Base-by-base conservation (phyloP, 2,888 invertebrate species). In the Melanostoma scalare region DNA sequence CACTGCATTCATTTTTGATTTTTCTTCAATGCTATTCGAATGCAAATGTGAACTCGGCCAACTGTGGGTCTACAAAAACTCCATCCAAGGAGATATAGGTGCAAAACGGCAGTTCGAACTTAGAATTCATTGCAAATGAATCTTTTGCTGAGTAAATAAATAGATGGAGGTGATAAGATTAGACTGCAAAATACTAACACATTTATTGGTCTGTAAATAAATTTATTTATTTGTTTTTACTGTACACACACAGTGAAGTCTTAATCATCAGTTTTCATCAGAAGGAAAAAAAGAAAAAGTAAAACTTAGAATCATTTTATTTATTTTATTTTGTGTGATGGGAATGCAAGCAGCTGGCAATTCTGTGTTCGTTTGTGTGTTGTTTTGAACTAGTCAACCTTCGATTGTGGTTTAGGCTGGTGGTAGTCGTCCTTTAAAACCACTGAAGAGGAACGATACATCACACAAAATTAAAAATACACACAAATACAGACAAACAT, bases 401-500 rank as follows among this genome's bases (percentile, higher is more conserved):
- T 82, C 82, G 60, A 58, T 69, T 78, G 81, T 46, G 82, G 82
- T 63, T 63, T 35, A 50, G 48, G 38, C 65, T 67, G 4, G 76
- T 20, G 8, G 75, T 75, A 61, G 81, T 82, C 82, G 82, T 82
- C 82, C 82, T 82, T 63, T 82, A 78, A 65, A 68, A 42, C 68
- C 68, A 82, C 44, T 67, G 77, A 73, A 82, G 72, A 77, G 77
- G 77, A 82, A 82, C 81, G 81, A 82, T 82, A 78, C 78, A 82
- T 82, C 82, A 78, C 82, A 52, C n/a, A 36, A 63, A 63, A 38
- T 8, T 56, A 52, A 55, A 50, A 63, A 55, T 35, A 53, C 69
- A 73, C 46, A 68, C 30, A 68, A n/a, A 48, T 6, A 52, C n/a
- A 42, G 4, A 61, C 0, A 2, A 0, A 65, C 4, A 60, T 20